A percentile compares a stretch with the other conserved stretches of the same genome.
These are phyloP conservation scores for Ammodytes marinus DNA, from an alignment of 2,113 vertebrate species.

Conservation along the genomic window DNA sequence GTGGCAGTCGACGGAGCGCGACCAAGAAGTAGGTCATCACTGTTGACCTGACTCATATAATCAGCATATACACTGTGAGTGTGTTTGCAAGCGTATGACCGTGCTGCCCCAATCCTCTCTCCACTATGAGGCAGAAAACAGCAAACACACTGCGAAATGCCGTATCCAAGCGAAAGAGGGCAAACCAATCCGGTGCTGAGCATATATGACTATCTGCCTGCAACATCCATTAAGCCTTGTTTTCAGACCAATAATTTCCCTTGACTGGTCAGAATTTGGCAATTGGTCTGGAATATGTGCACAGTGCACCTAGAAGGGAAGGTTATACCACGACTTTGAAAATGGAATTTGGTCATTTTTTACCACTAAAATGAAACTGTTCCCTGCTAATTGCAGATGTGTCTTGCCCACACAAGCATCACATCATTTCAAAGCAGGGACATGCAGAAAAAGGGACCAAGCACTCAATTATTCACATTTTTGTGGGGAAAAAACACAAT, in stretches of 20 bases:
- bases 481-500: conserved; percentile 1
- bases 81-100: conserved; percentile 43
- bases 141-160: conserved; percentile 38
- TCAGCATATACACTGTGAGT: conserved; percentile 63
- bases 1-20: conserved; percentile 68
- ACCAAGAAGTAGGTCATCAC: conserved; percentile 83
- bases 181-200: conserved; percentile 38
- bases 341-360: not conserved
- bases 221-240: not conserved
- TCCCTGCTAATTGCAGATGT: not conserved
- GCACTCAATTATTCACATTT: conserved; percentile 52
- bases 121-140: conserved; percentile 45
- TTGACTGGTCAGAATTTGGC: not conserved
- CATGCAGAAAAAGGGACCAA: not conserved
- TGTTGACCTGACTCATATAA: conserved; percentile 79
- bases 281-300: not conserved
- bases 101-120: conserved; percentile 53
- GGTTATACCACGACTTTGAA: not conserved
- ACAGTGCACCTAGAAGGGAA: not conserved
- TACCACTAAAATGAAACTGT: no score
- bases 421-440: not conserved
- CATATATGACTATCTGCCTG: conserved; percentile 14
- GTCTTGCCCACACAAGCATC: not conserved
- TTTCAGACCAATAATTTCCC: not conserved
- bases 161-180: conserved; percentile 16